Evolutionary conservation across 2,797 vertebrate genomes (phyloP), one percentile per base, ranked within the genome.

Genomic region (Notolepis coatsorum): DNA sequence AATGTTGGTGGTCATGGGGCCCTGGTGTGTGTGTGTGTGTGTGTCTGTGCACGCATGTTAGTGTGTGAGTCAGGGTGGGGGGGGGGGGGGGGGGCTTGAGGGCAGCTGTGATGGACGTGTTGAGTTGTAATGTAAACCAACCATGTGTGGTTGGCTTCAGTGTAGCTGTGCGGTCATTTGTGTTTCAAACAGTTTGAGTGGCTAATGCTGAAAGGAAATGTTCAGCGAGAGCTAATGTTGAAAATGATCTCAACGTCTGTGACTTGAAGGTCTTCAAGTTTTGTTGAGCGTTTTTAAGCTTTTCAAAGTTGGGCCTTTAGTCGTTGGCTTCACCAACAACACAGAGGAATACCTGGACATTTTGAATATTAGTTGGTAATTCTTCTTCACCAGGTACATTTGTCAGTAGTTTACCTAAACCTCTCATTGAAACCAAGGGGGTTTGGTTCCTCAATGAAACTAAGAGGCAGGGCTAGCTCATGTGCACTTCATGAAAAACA

Each of bases 111-210:
- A 82, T 79, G 74, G 27, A 54, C 24, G 24, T 81, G 79, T 82
- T 82, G 82, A 90, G 77, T 73, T 82, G 77, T 82, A 88, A 80
- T 85, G 78, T 86, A 87, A 90, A 86, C 86, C 69, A 45, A 55
- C 75, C 80, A 45, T 79, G 65, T 84, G 87, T 72, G 82, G 87
- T 73, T 73, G 78, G 54, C 69, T 83, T 67, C 74, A 79, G 65
- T 61, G 67, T 61, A 67, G 68, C 52, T 48, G 18, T 74, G 84
- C 74, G 80, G 84, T 81, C 77, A 79, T 87, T 84, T 88, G 80
- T 84, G 79, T 82, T 79, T 82, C 78, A 85, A 76, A 77, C 68
- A 66, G 66, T 23, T 39, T 24, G 70, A 74, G 80, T 77, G 78
- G 67, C 64, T 68, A 1, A 17, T 0, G 60, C 37, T 68, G 60